Conservation (phyloP, 2,797 vertebrate species). For the Buceros bicornis region DNA sequence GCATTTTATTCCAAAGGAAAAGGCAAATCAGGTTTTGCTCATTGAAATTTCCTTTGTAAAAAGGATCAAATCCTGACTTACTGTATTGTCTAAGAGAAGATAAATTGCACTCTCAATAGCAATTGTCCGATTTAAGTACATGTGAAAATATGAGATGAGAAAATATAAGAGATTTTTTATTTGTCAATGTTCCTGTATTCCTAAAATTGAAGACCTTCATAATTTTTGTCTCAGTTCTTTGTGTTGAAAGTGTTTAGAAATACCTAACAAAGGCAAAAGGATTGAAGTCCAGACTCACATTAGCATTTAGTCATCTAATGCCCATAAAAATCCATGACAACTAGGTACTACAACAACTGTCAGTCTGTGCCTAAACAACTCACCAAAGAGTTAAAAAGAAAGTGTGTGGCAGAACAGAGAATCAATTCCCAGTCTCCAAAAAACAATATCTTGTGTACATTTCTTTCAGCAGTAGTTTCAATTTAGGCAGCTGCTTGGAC, state of each 20-base stretch:
- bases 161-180: neutral
- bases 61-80: neutral
- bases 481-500: neutral
- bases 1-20: neutral
- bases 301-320: neutral
- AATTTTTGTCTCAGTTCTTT: neutral
- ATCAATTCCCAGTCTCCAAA: neutral
- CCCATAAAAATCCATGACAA: neutral
- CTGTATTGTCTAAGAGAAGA: neutral
- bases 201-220: neutral
- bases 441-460: rapidly evolving
- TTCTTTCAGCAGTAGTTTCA: neutral
- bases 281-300: neutral
- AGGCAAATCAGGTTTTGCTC: neutral
- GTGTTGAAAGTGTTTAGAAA: neutral
- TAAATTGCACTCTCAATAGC: neutral
- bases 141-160: neutral
- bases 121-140: neutral
- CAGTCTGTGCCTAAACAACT: neutral
- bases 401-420: neutral
- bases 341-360: neutral
- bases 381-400: neutral
- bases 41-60: neutral
- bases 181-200: neutral
- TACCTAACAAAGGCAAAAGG: neutral